Evolutionary conservation across 2,888 invertebrate genomes (phyloP), one percentile per base, ranked within the genome.

Genomic region (Podotricha telesiphe): DNA sequence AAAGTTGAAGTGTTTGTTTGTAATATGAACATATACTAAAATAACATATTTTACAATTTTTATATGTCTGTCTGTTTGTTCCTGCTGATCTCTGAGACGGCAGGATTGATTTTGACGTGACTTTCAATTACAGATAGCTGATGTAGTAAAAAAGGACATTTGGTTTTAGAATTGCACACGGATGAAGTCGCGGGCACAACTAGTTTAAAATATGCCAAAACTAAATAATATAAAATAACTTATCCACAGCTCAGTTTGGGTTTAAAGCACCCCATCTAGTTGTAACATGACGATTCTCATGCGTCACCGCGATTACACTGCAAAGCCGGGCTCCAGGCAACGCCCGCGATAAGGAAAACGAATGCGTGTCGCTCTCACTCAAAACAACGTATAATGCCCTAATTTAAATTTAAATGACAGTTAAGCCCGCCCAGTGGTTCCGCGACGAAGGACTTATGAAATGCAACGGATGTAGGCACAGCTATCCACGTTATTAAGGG

Each of bases 391-490:
- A 80, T 90, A 91, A 92, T 89, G 85, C 91, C 91, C 88, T 87
- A 86, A 92, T 92, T 92, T 91, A 92, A 92, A 92, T 92, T 92
- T 92, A 92, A 92, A 92, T 91, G 86, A 88, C 89, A 87, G 80
- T 84, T 88, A 89, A 91, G 86, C 87, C 80, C 71, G 73, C 75
- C 74, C 78, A 88, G 86, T 86, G 68, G 67, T 28, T 28, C 28
- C 28, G 28, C 67, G 55, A 28, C 62, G 55, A 61, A 67, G 45
- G 51, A 62, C 51, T 68, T 65, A 65, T 56, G 34, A 28, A 55
- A 28, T 56, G 65, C 37, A 56, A 13, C 37, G 17, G 34, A 51
- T 20, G 20, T 20, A 47, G 45, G 5, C 22, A 42, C 42, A 55
- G 28, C 6, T 28, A 61, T 61, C 22, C 51, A 22, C 19, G 28